Evolutionary conservation across 2,797 vertebrate species (phyloP), one percentile per base, ranked within the genome.

Genomic region (Coregonus sp.): DNA sequence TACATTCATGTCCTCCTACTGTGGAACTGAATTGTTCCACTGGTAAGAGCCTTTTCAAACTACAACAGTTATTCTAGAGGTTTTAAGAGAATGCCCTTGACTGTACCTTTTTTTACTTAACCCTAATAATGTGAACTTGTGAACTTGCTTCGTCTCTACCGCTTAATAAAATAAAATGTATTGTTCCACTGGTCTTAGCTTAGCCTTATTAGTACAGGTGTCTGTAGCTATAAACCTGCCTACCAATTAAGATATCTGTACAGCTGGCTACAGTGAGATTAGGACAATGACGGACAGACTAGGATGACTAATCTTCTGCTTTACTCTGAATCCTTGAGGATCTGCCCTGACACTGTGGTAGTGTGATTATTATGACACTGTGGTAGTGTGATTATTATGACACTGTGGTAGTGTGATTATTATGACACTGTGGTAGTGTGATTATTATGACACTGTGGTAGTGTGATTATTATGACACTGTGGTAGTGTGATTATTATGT

Each of bases 281-380:
- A 37, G 74, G 50, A 66, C 72, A 80, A 86, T 88, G 88, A 89
- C 65, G 83, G 71, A 75, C 50, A 11, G 33, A 20, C 2, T 0
- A 63, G 73, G 70, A 78, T 88, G 85, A 88, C 84, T 84, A 88
- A 85, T 74, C 29, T 75, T 66, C 56, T 80, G 73, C 79, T 65
- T 77, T 76, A 70, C 33, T 65, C 52, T 73, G 88, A 82, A 87
- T 87, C 79, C 72, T 84, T 63, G 0, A 18, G 74, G 77, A 85
- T 84, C 87, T 86, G 84, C 79, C 81, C 0, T 80, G 85, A 82
- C 71, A 33, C 78, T 72, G 72, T 61, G 80, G 77, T 74, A 79
- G 74, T 74, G 78, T 66, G 77, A 83, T 83, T 40, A 40, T 40
- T 40, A 40, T 80, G 85, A 82, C 71, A 33, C 79, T 72, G 72